Percentiles rank a stretch among this genome's conserved stretches.
Conservation (phyloP, 2,888 invertebrate species). For the Entomobrya multifasciata region DNA sequence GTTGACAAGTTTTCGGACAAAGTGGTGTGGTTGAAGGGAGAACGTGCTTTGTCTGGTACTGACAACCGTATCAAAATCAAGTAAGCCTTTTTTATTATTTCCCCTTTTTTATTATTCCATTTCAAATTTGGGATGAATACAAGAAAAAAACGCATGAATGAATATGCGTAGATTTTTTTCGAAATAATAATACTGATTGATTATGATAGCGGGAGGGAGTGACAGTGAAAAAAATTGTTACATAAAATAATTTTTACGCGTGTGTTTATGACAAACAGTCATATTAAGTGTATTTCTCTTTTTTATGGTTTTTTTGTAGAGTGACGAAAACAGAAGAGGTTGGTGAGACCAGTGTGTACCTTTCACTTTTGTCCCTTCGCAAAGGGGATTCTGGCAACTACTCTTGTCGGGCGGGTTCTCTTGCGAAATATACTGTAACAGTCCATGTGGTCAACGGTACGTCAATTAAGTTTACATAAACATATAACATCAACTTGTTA, state of each 20-base stretch:
- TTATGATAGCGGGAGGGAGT: too few species aligned
- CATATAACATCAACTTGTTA: too few species aligned
- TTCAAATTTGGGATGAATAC: too few species aligned
- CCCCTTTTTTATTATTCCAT: not conserved
- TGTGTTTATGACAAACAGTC: too few species aligned
- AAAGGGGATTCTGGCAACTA: constrained; percentile 85
- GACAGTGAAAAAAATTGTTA: too few species aligned
- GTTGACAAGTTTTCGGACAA: constrained; percentile 77
- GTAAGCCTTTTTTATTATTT: constrained; percentile 67
- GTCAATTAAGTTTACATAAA: constrained; percentile 30
- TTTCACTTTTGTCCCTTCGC: constrained; percentile 82
- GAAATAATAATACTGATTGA: too few species aligned
- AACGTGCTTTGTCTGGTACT: constrained; percentile 76
- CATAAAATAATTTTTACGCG: too few species aligned
- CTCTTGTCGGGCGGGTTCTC: constrained; percentile 83
- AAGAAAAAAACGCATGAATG: too few species aligned
- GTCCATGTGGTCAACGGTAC: constrained; percentile 86
- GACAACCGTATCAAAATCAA: constrained; percentile 80
- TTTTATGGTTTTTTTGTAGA: constrained; percentile 56
- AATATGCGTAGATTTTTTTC: too few species aligned
- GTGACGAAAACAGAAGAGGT: constrained; percentile 76
- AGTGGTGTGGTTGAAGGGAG: constrained; percentile 79
- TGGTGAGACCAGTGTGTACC: constrained; percentile 76
- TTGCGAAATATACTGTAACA: constrained; percentile 84
- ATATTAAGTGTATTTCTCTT: too few species aligned